Evolutionary conservation across 2,888 invertebrate genomes (phyloP), one percentile per base, ranked within the genome.

Genomic region (Lasius platythorax): DNA sequence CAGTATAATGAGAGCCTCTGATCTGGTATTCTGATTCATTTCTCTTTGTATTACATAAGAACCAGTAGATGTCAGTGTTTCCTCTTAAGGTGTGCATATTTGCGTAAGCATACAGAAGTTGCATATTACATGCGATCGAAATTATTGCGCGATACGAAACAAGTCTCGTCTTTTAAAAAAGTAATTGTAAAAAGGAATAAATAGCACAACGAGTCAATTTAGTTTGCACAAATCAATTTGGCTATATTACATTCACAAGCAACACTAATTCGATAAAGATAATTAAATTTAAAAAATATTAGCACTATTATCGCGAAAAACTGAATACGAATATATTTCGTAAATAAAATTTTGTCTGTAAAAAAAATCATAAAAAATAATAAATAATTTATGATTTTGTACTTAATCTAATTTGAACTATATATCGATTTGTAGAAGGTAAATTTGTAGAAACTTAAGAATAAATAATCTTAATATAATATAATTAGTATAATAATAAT

Each of bases 1-100:
- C 83, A 76, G 61, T 76, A 70, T 82, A 82, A 86, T 86, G 87
- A 85, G n/a, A 53, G 53, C 53, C 87, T 86, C 83, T 76, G 84
- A 85, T 83, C 86, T 11, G 56, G 72, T 74, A 6, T 30, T 18
- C 30, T 72, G 85, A 85, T 83, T 87, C 87, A 63, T 85, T 83
- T 86, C 82, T 75, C 83, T 83, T 66, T 66, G 53, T 82, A 78
- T 90, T 89, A 85, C 83, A 46, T 89, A 89, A 90, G 85, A 87
- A 86, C 67, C 66, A 50, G 73, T 78, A 85, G 83, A 84, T 56
- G 73, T 30, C 73, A 74, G 58, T 63, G 70, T 81, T 85, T 63
- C 86, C 88, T 85, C 87, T 87, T 88, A 83, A 81, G 85, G 53
- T n/a, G 8, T 53, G 83, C 70, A 33, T 74, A 85, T 67, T 23